These are phyloP conservation scores for Anorthoa munda DNA, from an alignment of 2,888 invertebrate species.

Conservation along the genomic window DNA sequence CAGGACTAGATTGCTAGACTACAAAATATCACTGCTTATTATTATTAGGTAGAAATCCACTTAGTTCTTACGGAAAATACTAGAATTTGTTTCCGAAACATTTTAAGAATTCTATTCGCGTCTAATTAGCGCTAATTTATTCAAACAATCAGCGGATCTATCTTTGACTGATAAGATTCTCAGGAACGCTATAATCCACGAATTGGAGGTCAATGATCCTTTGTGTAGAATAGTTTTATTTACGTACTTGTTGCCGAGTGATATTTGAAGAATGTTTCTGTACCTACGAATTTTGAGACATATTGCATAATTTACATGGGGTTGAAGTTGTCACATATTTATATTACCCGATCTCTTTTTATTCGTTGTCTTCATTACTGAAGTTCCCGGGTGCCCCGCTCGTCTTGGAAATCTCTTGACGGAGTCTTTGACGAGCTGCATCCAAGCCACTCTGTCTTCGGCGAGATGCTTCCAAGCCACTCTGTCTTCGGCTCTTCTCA, in stretches of 20 bases:
- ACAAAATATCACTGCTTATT: too few species aligned
- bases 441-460: too few species aligned
- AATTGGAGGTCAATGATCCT: constrained; percentile 45
- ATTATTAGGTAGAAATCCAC: background rate
- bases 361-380: too few species aligned
- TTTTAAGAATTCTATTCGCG: constrained; percentile 20
- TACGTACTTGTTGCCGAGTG: background rate
- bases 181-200: constrained; percentile 36
- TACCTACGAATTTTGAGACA: background rate
- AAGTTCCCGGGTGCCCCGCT: too few species aligned
- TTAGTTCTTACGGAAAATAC: constrained; percentile 4
- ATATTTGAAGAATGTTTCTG: background rate
- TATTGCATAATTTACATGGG: background rate
- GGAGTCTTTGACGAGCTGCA: too few species aligned
- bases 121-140: constrained; percentile 61
- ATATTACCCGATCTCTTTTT: too few species aligned
- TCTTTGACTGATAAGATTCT: constrained; percentile 63
- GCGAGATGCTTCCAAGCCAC: too few species aligned
- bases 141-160: constrained; percentile 53
- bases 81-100: constrained; percentile 13
- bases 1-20: too few species aligned
- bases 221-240: constrained; percentile 18
- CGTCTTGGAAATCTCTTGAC: too few species aligned
- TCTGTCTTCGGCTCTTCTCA: too few species aligned
- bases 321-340: background rate